Percentiles rank a stretch among this genome's conserved stretches.
These are phyloP conservation scores for Leptogaster cylindrica DNA, from an alignment of 2,888 invertebrate species.

Conservation along the genomic window DNA sequence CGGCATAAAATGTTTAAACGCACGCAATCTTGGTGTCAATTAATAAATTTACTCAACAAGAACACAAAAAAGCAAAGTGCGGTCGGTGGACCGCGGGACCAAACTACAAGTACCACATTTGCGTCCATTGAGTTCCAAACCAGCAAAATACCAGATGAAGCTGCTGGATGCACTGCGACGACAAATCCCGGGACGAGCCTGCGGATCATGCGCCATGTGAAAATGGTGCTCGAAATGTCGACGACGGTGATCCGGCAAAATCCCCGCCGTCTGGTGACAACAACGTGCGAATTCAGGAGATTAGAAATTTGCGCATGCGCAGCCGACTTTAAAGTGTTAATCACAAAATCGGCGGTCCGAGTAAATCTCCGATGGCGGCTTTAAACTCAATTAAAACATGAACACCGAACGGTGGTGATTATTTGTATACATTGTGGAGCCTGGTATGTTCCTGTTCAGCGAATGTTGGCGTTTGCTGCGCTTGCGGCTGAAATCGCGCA, in stretches of 20 bases:
- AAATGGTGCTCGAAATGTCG: slow-evolving; percentile 2
- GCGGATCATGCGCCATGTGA: slow-evolving; percentile 29
- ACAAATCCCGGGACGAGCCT: slow-evolving; percentile 27
- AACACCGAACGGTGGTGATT: slow-evolving; percentile 28
- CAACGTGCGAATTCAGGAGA: slow-evolving; percentile 32
- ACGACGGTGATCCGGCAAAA: background rate
- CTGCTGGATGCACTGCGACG: background rate
- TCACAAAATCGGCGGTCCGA: slow-evolving; percentile 24
- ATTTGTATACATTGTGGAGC: slow-evolving; percentile 9
- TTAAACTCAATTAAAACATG: slow-evolving; percentile 40
- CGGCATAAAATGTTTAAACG: slow-evolving; percentile 39
- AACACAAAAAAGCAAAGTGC: slow-evolving; percentile 21
- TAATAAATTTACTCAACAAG: slow-evolving; percentile 39
- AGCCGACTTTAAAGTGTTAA: slow-evolving; percentile 25
- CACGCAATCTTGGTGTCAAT: slow-evolving; percentile 41
- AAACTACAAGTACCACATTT: background rate
- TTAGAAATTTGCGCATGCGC: slow-evolving; percentile 37
- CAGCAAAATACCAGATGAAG: background rate
- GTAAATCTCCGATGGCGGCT: slow-evolving; percentile 21
- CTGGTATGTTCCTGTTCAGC: slow-evolving; percentile 7
- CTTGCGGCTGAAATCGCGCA: background rate
- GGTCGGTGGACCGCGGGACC: background rate
- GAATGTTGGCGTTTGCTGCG: slow-evolving; percentile 27
- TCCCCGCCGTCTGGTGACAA: too few species aligned
- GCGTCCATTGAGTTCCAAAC: background rate